Base-by-base conservation (phyloP, 2,797 vertebrate species). In the Ceryle rudis region DNA sequence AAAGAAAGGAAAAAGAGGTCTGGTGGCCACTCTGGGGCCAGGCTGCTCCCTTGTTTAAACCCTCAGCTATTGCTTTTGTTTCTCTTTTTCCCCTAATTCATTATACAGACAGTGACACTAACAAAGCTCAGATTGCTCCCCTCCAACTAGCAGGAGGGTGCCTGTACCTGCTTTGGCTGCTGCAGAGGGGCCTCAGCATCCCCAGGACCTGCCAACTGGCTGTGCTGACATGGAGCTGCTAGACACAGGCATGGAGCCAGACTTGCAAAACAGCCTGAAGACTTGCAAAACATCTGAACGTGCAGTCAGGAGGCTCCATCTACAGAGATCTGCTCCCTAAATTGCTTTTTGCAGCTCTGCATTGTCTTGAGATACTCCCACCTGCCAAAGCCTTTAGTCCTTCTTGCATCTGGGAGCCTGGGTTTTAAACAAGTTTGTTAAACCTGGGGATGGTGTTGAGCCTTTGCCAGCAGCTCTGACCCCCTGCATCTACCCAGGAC, bases 401-500 rank as follows among this genome's bases (percentile, higher is more conserved):
- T 84, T 25, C 70, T 37, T 1, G 0, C 13, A 22, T 25, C 61
- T 73, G 20, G 16, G 7, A 78, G 44, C 29, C 29, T 55, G 29
- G 52, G 11, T 89, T 39, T 39, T 46, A 81, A 46, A 22, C 17
- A 60, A 69, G 31, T 42, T 39, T 54, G 22, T 42, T 42, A 54
- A 49, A 65, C 25, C n/a, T 49, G n/a, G 20, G 33, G 55, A 49
- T 0, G 2, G 46, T 28, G 16, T n/a, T 1, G 1, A 81, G 33
- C 15, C 31, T 49, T 46, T 25, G 58, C n/a, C 75, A 65, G 66
- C 17, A 65, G 42, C 35, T 28, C 65, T 2, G 7, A 7, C 3
- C 6, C 25, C 23, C 44, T 60, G 33, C 0, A 1, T 1, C 0
- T 12, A 20, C 39, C 26, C 23, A 21, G 23, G 20, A 65, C 33